A percentile compares a stretch with the other conserved stretches of the same genome.
Conservation (phyloP, 1,140 invertebrate species). For the Drosophila bifasciata region DNA sequence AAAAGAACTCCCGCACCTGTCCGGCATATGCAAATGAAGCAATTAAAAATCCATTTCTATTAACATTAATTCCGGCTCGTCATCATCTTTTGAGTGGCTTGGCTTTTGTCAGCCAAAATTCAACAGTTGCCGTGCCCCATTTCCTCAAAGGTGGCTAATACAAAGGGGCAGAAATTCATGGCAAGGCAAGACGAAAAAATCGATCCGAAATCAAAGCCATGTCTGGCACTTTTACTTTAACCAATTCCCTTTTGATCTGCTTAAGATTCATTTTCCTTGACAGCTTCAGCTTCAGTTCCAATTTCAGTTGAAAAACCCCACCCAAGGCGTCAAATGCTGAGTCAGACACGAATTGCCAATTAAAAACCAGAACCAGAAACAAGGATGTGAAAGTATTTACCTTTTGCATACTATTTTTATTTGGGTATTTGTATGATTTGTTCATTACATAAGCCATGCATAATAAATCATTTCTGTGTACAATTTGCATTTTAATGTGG, state of each 20-base stretch:
- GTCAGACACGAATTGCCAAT: conserved; percentile 13
- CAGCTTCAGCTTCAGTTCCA: no score
- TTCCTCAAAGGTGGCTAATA: neutral
- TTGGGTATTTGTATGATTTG: neutral
- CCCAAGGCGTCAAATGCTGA: neutral
- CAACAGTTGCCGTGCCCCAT: neutral
- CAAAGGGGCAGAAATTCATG: neutral
- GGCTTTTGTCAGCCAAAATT: conserved; percentile 29
- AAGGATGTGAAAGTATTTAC: no score
- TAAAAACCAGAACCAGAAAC: conserved; percentile 2
- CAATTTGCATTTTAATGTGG: conserved; percentile 26
- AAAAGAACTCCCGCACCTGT: conserved; percentile 57
- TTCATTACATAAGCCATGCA: conserved; percentile 12
- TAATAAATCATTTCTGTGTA: conserved; percentile 26
- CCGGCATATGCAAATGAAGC: conserved; percentile 52
- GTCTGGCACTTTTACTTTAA: neutral
- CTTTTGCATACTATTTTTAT: neutral
- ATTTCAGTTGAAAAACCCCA: no score
- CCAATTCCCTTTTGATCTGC: no score
- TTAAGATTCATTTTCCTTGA: no score
- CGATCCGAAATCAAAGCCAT: no score
- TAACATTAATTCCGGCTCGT: conserved; percentile 12
- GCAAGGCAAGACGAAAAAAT: neutral
- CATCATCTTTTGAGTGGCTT: neutral
- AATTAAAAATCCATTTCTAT: conserved; percentile 38